phyloP scores from a whole-genome alignment of 30 jellyfish, hydroid and myxozoan species.

The Aurelia coerulea region DNA sequence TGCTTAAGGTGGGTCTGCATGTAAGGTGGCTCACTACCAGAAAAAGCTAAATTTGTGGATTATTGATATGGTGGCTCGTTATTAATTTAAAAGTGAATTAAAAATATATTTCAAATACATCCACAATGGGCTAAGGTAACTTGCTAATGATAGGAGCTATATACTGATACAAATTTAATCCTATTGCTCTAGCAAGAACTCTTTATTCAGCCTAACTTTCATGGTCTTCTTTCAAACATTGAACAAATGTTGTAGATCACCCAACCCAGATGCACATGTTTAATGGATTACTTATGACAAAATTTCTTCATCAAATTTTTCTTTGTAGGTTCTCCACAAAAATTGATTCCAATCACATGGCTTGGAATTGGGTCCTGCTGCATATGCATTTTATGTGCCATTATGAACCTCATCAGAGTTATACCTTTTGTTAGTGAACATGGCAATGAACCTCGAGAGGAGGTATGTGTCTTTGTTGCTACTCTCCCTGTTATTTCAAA shows the following conservation, averaged over 20 bases:
- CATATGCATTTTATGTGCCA: slow-evolving; percentile 59
- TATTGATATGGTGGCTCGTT: too few species aligned
- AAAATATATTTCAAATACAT: too few species aligned
- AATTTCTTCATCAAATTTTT: background rate
- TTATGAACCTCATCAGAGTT: slow-evolving; percentile 72
- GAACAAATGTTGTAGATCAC: background rate
- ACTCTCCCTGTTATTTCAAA: background rate
- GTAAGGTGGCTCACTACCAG: too few species aligned
- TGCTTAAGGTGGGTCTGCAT: too few species aligned
- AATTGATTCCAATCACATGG: slow-evolving; percentile 70
- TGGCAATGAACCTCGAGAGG: slow-evolving; percentile 73
- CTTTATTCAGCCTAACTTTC: too few species aligned
- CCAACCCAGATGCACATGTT: background rate
- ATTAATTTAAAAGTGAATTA: too few species aligned
- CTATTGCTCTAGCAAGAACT: too few species aligned
- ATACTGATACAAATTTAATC: too few species aligned
- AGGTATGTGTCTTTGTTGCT: slow-evolving; percentile 24
- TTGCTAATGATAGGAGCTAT: too few species aligned
- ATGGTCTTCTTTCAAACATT: background rate
- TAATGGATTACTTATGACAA: background rate
- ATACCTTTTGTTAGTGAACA: slow-evolving; percentile 83
- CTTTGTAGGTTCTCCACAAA: slow-evolving; percentile 49
- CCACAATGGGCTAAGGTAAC: too few species aligned
- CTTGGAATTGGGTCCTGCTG: slow-evolving; percentile 51
- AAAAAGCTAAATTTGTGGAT: too few species aligned